These are phyloP conservation scores for Syrrhaptes paradoxus DNA, from an alignment of 2,113 vertebrate genomes.

Conservation along the genomic window DNA sequence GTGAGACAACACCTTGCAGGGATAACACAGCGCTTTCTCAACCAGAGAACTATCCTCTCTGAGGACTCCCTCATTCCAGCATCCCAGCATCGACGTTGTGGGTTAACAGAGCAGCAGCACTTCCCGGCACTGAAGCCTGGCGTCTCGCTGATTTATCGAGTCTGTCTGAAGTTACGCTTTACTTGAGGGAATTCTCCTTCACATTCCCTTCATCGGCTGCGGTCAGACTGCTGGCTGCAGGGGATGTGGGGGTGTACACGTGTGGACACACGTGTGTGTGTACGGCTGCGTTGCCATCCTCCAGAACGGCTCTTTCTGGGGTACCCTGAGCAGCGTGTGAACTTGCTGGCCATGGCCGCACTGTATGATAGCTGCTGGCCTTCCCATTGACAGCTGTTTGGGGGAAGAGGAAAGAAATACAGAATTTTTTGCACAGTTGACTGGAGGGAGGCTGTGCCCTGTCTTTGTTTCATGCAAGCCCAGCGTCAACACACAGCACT, in stretches of 20 bases:
- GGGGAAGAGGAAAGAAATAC: not conserved
- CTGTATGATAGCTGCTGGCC: fast-evolving
- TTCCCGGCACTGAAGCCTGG: not conserved
- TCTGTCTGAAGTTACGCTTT: not conserved
- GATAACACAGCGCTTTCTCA: not conserved
- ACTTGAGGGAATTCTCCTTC: not conserved
- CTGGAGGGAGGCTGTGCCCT: not conserved
- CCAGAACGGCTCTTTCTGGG: not conserved
- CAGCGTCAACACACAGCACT: fast-evolving
- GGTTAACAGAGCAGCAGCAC: not conserved
- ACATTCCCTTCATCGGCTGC: not conserved
- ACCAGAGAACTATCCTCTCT: fast-evolving
- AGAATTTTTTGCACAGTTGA: not conserved
- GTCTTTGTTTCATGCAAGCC: not conserved
- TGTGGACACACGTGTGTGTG: fast-evolving
- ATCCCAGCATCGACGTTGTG: not conserved
- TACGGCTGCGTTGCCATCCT: fast-evolving
- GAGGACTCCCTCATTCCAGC: not conserved
- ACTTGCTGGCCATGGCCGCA: not conserved
- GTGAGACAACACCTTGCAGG: not conserved
- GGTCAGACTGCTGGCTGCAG: not conserved
- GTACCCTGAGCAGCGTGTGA: not conserved
- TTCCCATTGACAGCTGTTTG: not conserved
- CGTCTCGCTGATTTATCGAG: not conserved
- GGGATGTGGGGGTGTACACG: fast-evolving